Conservation (phyloP, 2,888 invertebrate species). For the Archips xylosteana region DNA sequence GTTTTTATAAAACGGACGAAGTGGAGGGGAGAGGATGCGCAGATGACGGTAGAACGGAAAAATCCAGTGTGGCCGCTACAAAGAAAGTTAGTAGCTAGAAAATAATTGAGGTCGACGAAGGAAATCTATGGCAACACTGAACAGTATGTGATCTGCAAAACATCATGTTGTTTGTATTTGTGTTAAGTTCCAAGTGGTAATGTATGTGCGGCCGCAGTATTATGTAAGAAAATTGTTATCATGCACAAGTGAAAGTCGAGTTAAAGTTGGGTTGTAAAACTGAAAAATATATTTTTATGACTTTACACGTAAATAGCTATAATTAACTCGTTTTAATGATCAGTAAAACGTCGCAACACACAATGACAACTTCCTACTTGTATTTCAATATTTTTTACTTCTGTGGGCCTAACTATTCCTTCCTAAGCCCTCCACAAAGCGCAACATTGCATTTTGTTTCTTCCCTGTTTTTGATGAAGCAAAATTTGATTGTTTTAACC, state of each 20-base stretch:
- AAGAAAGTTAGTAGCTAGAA: no score
- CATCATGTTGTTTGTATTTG: background rate
- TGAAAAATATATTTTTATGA: slow-evolving; percentile 2
- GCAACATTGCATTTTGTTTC: no score
- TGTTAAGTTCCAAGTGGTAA: background rate
- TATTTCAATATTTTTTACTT: background rate
- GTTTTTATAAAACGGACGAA: no score
- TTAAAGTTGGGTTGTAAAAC: background rate
- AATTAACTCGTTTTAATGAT: background rate
- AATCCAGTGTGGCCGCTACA: no score
- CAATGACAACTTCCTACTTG: background rate
- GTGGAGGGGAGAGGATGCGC: no score
- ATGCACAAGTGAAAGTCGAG: slow-evolving; percentile 2
- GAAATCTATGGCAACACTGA: no score
- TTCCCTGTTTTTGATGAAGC: no score
- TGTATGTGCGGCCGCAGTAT: background rate
- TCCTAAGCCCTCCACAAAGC: no score
- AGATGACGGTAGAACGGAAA: no score
- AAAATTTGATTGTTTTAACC: no score
- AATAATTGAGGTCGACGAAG: no score
- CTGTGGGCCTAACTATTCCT: no score
- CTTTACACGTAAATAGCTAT: background rate
- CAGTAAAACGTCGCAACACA: background rate
- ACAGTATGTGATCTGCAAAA: background rate
- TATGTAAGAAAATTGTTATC: slow-evolving; percentile 5